Evolutionary conservation across 1,140 invertebrate species (phyloP), one percentile per base, ranked within the genome.

Genomic region (Micrasema longulum): DNA sequence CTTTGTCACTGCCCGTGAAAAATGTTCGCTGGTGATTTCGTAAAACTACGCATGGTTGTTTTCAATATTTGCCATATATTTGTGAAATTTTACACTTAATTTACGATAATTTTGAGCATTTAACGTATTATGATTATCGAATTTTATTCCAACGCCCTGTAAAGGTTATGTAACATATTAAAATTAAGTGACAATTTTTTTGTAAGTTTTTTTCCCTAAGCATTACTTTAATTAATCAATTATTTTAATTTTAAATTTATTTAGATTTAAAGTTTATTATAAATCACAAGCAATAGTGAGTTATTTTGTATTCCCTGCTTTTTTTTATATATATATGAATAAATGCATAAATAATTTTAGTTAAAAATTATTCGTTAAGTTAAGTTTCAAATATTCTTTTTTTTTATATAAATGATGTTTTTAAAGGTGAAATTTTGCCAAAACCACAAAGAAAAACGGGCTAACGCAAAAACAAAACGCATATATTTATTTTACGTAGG

Each of bases 111-210:
- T n/a, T n/a, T n/a, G n/a, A n/a, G n/a, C n/a, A n/a, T n/a, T n/a
- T n/a, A n/a, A n/a, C n/a, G n/a, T n/a, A n/a, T n/a, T n/a, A n/a
- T n/a, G n/a, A n/a, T 7, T 4, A 31, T 31, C 26, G 7, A 2
- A 4, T 31, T 31, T 31, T 31, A 38, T 60, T 60, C 36, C 55
- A 60, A 22, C 35, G 52, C 52, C 52, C 11, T 14, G 26, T 12
- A 55, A 31, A 31, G 16, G n/a, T 18, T 10, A 53, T 60, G 55
- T 60, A 60, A 41, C 38, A 60, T 60, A 60, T 26, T 55, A 55
- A 31, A 18, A 10, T 7, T 60, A 60, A 41, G 55, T 11, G 55
- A 60, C 48, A 52, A 60, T 11, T 60, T 60, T n/a, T 60, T 41
- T 60, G 16, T 60, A 60, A 41, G 55, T 41, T 60, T 20, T 60